Conservation (phyloP, 2,888 invertebrate genomes). For the Melipona beecheii region DNA sequence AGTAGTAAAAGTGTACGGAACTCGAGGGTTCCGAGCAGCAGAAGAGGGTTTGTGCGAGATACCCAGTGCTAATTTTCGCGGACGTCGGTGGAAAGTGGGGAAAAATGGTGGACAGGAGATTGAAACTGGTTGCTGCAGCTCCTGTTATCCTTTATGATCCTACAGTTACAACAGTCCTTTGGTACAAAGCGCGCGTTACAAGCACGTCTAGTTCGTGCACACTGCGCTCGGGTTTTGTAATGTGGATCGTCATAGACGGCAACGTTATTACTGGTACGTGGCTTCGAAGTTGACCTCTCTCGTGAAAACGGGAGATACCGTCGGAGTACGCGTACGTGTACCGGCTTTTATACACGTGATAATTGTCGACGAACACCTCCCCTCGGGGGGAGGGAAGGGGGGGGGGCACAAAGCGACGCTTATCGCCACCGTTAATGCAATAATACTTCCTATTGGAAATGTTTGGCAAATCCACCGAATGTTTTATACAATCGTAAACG, state of each 20-base stretch:
- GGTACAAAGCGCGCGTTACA: constrained; percentile 2
- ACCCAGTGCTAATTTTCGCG: constrained; percentile 5
- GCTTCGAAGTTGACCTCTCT: constrained; percentile 19
- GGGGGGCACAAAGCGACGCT: constrained; percentile 9
- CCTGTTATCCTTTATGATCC: constrained; percentile 40
- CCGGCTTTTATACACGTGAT: constrained; percentile 5
- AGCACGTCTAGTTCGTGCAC: background rate
- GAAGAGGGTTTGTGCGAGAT: background rate
- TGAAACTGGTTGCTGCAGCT: constrained; percentile 31
- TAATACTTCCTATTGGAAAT: constrained; percentile 23
- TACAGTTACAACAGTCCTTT: background rate
- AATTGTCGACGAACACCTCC: constrained; percentile 35
- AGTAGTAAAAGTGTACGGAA: background rate
- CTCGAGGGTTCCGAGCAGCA: background rate
- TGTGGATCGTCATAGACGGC: constrained; percentile 33
- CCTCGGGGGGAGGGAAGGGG: background rate
- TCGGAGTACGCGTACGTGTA: background rate
- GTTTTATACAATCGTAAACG: constrained; percentile 7
- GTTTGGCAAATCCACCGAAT: background rate
- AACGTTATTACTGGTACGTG: constrained; percentile 46
- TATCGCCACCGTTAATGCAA: background rate
- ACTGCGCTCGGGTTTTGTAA: constrained; percentile 22
- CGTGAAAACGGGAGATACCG: constrained; percentile 9
- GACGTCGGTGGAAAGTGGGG: background rate
- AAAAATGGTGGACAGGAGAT: constrained; percentile 2